phyloP scores from a whole-genome alignment of 1,140 invertebrate genomes.

The Bombyx mandarina region DNA sequence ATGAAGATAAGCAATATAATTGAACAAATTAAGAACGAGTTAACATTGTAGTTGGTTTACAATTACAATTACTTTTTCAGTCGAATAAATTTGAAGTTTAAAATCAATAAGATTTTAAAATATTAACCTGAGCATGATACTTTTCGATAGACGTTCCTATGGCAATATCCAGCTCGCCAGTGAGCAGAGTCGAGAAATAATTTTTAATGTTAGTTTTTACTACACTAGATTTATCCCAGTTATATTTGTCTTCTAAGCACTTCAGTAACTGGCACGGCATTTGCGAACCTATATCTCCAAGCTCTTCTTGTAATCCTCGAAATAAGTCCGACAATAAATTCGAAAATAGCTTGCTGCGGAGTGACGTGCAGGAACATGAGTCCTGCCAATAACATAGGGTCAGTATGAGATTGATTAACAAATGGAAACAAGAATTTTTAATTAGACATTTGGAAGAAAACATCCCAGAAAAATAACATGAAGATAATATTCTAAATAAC shows the following conservation, averaged over 20 bases:
- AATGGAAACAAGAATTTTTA: too few species aligned
- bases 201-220: slow-evolving; percentile 39
- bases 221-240: slow-evolving; percentile 39
- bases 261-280: slow-evolving; percentile 57
- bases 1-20: background rate
- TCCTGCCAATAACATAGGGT: slow-evolving; percentile 18
- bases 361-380: slow-evolving; percentile 51
- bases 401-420: too few species aligned
- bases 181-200: slow-evolving; percentile 45
- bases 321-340: slow-evolving; percentile 46
- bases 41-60: background rate
- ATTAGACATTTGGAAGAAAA: too few species aligned
- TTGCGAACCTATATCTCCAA: slow-evolving; percentile 23
- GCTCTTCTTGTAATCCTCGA: slow-evolving; percentile 40
- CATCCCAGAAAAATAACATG: too few species aligned
- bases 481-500: too few species aligned
- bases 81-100: background rate
- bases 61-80: background rate
- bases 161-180: slow-evolving; percentile 53
- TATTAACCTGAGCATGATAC: slow-evolving; percentile 42
- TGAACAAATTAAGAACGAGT: background rate
- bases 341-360: slow-evolving; percentile 38
- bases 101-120: background rate
- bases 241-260: slow-evolving; percentile 53
- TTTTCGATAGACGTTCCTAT: slow-evolving; percentile 56